These are phyloP conservation scores for Anastrepha ludens DNA, from an alignment of 1,140 invertebrate species.

Conservation along the genomic window DNA sequence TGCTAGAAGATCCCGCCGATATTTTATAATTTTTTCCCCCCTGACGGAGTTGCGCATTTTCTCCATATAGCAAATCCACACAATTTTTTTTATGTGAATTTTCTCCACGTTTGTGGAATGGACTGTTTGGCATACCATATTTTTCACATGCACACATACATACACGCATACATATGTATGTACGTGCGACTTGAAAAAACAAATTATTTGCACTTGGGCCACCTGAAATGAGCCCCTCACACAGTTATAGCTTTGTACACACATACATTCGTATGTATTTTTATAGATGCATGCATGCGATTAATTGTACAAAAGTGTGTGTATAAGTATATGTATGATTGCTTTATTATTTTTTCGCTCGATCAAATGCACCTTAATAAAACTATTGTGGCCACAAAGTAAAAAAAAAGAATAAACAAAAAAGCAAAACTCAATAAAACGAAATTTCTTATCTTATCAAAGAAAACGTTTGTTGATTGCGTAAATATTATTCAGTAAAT, in stretches of 20 bases:
- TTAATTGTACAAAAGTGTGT: not conserved
- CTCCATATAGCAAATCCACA: too few species aligned
- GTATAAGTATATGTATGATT: not conserved
- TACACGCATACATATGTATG: not conserved
- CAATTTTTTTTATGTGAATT: too few species aligned
- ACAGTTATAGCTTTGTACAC: not conserved
- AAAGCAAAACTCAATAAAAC: conserved; percentile 23
- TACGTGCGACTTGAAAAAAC: not conserved
- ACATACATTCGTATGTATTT: not conserved
- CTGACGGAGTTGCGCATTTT: too few species aligned
- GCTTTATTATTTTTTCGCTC: not conserved
- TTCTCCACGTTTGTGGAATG: too few species aligned
- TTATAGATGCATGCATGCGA: not conserved
- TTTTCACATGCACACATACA: not conserved
- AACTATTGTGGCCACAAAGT: conserved; percentile 10
- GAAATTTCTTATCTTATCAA: conserved; percentile 32
- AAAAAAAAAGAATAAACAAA: not conserved
- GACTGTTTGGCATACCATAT: not conserved
- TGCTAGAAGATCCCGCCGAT: too few species aligned
- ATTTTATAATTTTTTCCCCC: too few species aligned
- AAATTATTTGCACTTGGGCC: not conserved
- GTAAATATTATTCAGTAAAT: conserved; percentile 42
- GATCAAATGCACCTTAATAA: conserved; percentile 39
- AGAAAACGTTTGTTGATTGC: conserved; percentile 43
- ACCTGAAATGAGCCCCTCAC: not conserved